A percentile compares a stretch with the other conserved stretches of the same genome.
Evolutionary conservation across 2,113 vertebrate genomes (phyloP).

Genomic region (Corythornis vintsioides): DNA sequence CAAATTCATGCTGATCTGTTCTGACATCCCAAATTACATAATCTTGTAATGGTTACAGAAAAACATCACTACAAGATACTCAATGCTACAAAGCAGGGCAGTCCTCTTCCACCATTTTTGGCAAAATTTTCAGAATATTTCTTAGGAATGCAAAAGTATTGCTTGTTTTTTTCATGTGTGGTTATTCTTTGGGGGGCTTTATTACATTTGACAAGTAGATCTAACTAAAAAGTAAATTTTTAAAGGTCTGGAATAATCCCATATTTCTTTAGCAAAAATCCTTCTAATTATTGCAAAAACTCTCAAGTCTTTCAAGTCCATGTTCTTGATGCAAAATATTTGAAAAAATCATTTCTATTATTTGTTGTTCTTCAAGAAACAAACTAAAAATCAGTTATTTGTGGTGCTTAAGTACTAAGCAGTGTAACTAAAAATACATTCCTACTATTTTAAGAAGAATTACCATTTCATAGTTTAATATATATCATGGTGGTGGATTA

Average conservation of each 20-base stretch:
- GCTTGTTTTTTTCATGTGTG: neutral
- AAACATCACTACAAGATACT: neutral
- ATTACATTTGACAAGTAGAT: neutral
- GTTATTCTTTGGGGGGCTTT: neutral
- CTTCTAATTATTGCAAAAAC: neutral
- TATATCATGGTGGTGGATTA: neutral
- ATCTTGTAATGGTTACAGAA: neutral
- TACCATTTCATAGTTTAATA: neutral
- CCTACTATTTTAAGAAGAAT: neutral
- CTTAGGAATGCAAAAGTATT: neutral
- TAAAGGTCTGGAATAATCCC: neutral
- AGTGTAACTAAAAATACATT: neutral
- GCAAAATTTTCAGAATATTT: neutral
- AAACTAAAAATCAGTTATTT: neutral
- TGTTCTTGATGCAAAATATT: neutral
- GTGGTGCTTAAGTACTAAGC: neutral
- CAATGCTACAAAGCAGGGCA: neutral
- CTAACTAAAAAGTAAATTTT: neutral
- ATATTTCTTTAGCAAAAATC: neutral
- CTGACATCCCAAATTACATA: constrained; percentile 35
- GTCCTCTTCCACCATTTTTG: neutral
- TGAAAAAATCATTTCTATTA: neutral
- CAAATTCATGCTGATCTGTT: constrained; percentile 23
- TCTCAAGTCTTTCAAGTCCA: neutral
- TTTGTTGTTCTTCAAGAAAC: neutral